Percentiles rank a stretch among this genome's conserved stretches.
Evolutionary conservation across 2,113 vertebrate genomes (phyloP).

Genomic region (Noturus placidus): DNA sequence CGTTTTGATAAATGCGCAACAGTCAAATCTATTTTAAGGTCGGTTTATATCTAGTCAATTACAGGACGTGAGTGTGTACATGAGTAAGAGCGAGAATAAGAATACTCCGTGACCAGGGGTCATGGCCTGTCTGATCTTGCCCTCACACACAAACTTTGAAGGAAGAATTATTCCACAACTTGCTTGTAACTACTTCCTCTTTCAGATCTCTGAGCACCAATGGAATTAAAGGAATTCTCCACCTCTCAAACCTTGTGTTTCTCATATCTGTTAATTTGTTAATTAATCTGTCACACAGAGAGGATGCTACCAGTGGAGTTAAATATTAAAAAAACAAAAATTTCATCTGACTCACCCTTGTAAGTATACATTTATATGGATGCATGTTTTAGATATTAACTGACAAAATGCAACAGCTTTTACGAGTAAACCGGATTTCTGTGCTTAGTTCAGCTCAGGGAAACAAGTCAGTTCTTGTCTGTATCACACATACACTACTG

Average conservation of each 20-base stretch:
- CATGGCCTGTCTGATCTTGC: conserved; percentile 46
- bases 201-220: background rate
- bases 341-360: background rate
- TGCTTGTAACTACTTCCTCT: conserved; percentile 11
- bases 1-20: background rate
- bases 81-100: background rate
- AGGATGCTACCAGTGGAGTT: background rate
- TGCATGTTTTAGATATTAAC: background rate
- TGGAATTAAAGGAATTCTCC: background rate
- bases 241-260: background rate
- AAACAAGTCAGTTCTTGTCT: background rate
- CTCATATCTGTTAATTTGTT: background rate
- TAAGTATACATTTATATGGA: background rate
- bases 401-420: background rate
- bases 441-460: background rate
- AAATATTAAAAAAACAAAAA: background rate
- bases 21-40: background rate
- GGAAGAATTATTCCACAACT: conserved; percentile 13
- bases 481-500: background rate
- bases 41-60: background rate
- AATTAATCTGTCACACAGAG: background rate
- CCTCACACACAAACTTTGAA: background rate
- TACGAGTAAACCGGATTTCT: background rate
- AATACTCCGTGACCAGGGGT: conserved; percentile 24
- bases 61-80: background rate